Evolutionary conservation across 2,797 vertebrate genomes (phyloP).

Genomic region (Sebastes oblongus): DNA sequence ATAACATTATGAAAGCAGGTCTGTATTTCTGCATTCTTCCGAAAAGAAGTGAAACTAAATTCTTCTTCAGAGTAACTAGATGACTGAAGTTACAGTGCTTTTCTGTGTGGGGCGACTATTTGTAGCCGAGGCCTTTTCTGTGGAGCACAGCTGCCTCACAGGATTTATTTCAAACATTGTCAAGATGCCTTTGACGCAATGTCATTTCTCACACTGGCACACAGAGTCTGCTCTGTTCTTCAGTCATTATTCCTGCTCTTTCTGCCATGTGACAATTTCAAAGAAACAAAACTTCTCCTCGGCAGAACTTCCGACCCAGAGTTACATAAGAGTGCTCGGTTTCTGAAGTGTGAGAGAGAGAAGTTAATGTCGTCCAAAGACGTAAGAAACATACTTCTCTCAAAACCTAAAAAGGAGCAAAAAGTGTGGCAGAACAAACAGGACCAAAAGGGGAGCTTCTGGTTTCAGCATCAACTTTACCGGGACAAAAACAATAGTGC

Average conservation of each 20-base stretch:
- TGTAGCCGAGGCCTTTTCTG: constrained; percentile 28
- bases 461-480: constrained; percentile 57
- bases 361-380: constrained; percentile 13
- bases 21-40: constrained; percentile 11
- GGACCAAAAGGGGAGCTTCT: constrained; percentile 19
- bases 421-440: constrained; percentile 17
- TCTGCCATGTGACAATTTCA: constrained; percentile 54
- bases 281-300: constrained; percentile 15
- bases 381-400: constrained; percentile 1
- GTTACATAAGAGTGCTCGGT: constrained; percentile 58
- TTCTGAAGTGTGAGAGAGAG: constrained; percentile 41
- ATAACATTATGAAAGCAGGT: background rate
- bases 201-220: constrained; percentile 60
- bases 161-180: constrained; percentile 69
- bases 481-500: constrained; percentile 70
- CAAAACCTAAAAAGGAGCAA: constrained; percentile 17
- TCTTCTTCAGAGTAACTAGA: constrained; percentile 5
- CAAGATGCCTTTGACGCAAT: constrained; percentile 61
- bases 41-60: constrained; percentile 29
- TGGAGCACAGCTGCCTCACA: constrained; percentile 45
- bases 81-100: background rate
- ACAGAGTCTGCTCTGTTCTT: constrained; percentile 53
- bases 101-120: constrained; percentile 12
- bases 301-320: constrained; percentile 64
- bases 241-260: constrained; percentile 46